These are phyloP conservation scores for Probaryconus sp. DNA, from an alignment of 1,140 invertebrate genomes.

Conservation along the genomic window DNA sequence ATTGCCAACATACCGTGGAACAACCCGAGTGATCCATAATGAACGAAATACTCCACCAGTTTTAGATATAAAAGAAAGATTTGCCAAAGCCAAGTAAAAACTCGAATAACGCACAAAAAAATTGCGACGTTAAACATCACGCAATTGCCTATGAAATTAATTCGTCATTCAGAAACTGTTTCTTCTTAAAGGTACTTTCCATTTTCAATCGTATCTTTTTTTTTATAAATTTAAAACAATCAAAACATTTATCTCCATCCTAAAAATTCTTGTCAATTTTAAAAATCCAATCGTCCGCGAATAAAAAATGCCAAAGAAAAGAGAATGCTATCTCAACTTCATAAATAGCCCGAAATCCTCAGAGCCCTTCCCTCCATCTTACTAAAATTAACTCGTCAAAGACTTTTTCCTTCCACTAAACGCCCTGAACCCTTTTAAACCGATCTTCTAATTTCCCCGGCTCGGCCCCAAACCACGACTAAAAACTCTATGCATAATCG, in stretches of 20 bases:
- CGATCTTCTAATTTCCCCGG: background rate
- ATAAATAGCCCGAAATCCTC: constrained; percentile 39
- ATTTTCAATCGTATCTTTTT: no score
- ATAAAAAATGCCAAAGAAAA: no score
- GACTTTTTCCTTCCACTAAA: constrained; percentile 19
- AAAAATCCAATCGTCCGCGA: no score
- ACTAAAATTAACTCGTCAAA: constrained; percentile 32
- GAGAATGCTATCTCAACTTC: no score
- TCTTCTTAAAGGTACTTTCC: no score
- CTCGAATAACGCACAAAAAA: constrained; percentile 26
- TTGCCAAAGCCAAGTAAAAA: constrained; percentile 47
- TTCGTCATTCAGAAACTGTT: no score
- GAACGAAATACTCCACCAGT: constrained; percentile 47
- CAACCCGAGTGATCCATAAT: constrained; percentile 25
- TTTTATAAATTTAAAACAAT: no score
- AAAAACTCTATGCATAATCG: constrained; percentile 45
- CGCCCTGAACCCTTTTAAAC: constrained; percentile 30
- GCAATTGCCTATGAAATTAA: constrained; percentile 14
- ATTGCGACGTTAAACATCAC: constrained; percentile 21
- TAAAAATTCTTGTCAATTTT: no score
- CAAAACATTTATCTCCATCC: no score
- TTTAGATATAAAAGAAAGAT: constrained; percentile 38
- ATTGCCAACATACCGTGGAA: constrained; percentile 42
- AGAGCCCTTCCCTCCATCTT: no score
- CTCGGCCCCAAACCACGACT: background rate